Base-by-base conservation (phyloP, 2,888 invertebrate genomes). In the Chalcosyrphus nemorum region DNA sequence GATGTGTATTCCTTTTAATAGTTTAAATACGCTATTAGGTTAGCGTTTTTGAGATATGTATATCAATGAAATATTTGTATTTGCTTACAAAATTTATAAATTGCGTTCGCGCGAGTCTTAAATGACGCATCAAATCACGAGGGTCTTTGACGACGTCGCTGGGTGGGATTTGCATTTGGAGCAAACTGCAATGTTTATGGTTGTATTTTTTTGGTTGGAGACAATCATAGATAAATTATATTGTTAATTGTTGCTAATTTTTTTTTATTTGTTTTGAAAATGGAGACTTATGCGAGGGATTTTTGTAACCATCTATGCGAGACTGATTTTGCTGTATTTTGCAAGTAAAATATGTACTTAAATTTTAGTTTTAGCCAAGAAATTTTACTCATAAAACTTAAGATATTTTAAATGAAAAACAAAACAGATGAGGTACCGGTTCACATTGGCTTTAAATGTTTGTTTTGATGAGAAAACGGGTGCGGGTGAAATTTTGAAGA, bases 101-200 rank as follows among this genome's bases (percentile, higher is more conserved):
- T 70, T 45, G 50, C 32, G 56, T 77, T 72, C 65, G 77, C 52
- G 65, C 43, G 65, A 76, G 63, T 11, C 19, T 24, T n/a, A 7
- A 61, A 52, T 82, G 81, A 77, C 66, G 71, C 77, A 71, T 61
- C 24, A 4, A 13, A 45, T 71, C 70, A 76, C 76, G 81, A 56
- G 63, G 4, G 3, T 71, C 29, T 65, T 57, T 41, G 52, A 32
- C 9, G 52, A 32, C 3, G 54, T 45, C 56, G 15, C 6, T 43
- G 17, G 27, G 47, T 56, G 15, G 15, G 4, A 6, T 19, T 38
- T n/a, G 21, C n/a, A 15, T 66, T 75, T 41, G 11, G 17, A 17
- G 52, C 19, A 35, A 27, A 38, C 38, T 63, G 56, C 17, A 47
- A 47, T 57, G 54, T 70, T 68, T 38, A 27, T 9, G 9, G 13